Conservation (phyloP, 92 coral and sea anemone genomes). For the Actinernus sp. region DNA sequence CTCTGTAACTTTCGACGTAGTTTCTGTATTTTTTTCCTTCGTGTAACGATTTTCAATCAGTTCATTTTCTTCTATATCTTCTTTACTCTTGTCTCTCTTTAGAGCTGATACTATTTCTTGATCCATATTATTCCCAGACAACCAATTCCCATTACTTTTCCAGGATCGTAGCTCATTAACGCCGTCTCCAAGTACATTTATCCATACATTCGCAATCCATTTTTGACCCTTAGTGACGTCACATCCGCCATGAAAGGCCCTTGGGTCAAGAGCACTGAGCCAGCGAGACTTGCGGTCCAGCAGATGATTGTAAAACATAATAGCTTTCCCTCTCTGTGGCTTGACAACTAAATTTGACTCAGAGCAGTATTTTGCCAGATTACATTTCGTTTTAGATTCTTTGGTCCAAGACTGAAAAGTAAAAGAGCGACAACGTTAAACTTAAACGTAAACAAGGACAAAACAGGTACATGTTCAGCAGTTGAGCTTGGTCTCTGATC, state of each 20-base stretch:
- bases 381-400: conserved; percentile 78
- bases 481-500: no score
- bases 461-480: no score
- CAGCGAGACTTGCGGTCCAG: conserved; percentile 68
- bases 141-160: conserved; percentile 88
- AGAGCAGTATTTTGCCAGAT: conserved; percentile 83
- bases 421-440: not conserved
- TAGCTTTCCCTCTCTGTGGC: conserved; percentile 88
- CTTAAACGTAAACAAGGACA: not conserved
- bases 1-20: not conserved
- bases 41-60: conserved; percentile 73
- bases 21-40: conserved; percentile 35
- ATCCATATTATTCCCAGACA: conserved; percentile 65
- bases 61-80: conserved; percentile 20
- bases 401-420: conserved; percentile 75
- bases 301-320: conserved; percentile 91
- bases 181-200: conserved; percentile 88
- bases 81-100: conserved; percentile 34
- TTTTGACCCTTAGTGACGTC: conserved; percentile 80
- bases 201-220: conserved; percentile 96
- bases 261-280: conserved; percentile 85
- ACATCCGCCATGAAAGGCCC: conserved; percentile 93
- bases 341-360: conserved; percentile 76
- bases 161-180: conserved; percentile 77
- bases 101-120: conserved; percentile 62